These are phyloP conservation scores for Phalacrocorax carbo DNA, from an alignment of 2,113 vertebrate species.

Conservation along the genomic window DNA sequence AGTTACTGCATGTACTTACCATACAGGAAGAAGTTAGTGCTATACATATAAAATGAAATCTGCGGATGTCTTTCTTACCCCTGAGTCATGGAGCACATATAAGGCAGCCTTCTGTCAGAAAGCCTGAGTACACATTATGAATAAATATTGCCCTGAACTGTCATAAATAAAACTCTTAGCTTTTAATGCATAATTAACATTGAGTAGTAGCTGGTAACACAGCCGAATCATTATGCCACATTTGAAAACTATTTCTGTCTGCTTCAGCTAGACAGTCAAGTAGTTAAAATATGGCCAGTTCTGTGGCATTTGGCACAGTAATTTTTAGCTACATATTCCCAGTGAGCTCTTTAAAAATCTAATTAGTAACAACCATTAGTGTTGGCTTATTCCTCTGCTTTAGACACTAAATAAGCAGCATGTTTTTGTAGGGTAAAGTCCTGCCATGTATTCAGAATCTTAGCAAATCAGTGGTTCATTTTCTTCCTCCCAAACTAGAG, in stretches of 20 bases:
- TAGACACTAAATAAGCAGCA: background rate
- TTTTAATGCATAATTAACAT: conserved; percentile 73
- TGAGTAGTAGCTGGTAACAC: conserved; percentile 37
- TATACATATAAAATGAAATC: background rate
- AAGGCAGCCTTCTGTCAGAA: background rate
- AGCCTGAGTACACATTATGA: conserved; percentile 1
- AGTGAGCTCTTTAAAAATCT: conserved; percentile 57
- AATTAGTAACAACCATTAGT: conserved; percentile 51
- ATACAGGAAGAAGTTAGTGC: background rate
- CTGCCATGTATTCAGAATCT: background rate
- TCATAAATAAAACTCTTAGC: conserved; percentile 59
- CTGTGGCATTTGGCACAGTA: conserved; percentile 31
- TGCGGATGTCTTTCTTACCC: background rate
- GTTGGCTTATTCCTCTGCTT: background rate
- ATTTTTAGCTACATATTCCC: conserved; percentile 56
- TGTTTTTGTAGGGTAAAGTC: background rate
- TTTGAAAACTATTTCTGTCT: conserved; percentile 46
- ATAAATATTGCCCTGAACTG: conserved; percentile 46
- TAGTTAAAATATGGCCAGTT: conserved; percentile 39
- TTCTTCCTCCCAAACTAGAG: background rate
- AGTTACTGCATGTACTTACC: background rate
- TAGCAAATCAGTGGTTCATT: background rate
- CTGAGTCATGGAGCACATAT: background rate
- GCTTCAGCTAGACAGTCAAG: conserved; percentile 24
- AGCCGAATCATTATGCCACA: conserved; percentile 57